These are phyloP conservation scores for Alosa sapidissima DNA, from an alignment of 2,797 vertebrate genomes.

Conservation along the genomic window DNA sequence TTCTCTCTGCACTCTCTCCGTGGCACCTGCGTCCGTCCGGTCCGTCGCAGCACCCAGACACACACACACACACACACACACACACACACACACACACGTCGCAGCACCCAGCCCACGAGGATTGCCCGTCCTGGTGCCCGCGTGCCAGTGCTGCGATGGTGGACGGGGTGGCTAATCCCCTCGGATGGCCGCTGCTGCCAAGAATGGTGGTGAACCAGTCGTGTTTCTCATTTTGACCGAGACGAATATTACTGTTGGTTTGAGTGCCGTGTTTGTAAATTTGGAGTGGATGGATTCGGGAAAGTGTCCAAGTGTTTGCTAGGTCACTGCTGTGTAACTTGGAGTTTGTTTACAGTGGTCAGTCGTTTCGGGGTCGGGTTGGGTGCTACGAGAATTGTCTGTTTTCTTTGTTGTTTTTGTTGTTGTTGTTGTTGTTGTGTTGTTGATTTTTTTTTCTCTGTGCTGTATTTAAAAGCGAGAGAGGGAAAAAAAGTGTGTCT, in stretches of 20 bases:
- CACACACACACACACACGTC: no score
- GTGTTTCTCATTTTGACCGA: neutral
- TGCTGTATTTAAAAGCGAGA: constrained; percentile 30
- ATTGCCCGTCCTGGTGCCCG: neutral
- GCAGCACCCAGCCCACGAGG: neutral
- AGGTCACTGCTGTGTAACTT: neutral
- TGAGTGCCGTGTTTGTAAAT: neutral
- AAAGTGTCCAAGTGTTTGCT: neutral
- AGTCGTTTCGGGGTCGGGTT: constrained; percentile 22
- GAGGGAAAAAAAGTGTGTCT: constrained; percentile 39
- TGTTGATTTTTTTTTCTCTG: constrained; percentile 30
- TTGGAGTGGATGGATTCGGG: neutral
- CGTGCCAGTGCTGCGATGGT: neutral
- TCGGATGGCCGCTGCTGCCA: neutral
- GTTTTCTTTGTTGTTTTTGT: constrained; percentile 35
- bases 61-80: no score
- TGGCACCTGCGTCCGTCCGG: neutral
- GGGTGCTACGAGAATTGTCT: constrained; percentile 22
- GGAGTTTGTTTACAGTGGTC: neutral
- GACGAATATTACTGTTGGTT: neutral
- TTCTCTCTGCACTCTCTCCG: neutral
- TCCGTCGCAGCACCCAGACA: no score
- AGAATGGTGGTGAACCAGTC: neutral
- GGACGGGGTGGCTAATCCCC: neutral
- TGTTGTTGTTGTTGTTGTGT: neutral